Conservation (phyloP, 2,113 vertebrate genomes). For the Craseonycteris thonglongyai region DNA sequence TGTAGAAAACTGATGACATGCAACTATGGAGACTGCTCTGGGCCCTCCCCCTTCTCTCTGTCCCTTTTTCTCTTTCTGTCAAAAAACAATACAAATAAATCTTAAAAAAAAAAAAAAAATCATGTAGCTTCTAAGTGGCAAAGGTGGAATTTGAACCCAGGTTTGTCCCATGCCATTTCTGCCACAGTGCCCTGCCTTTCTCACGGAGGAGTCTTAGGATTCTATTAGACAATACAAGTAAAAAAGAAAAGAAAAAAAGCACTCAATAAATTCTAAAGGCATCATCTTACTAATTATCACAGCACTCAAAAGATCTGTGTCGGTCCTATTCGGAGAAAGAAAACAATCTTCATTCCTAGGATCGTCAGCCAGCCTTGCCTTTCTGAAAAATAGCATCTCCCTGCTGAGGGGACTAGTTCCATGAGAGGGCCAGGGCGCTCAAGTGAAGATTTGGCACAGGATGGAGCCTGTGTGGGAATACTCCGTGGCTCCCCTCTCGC, state of each 20-base stretch:
- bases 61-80: too few species aligned
- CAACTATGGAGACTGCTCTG: too few species aligned
- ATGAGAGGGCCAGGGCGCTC: background rate
- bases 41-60: too few species aligned
- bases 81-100: too few species aligned
- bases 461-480: background rate
- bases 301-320: background rate
- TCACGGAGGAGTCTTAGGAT: background rate
- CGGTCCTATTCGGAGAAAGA: background rate
- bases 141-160: background rate
- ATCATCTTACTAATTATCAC: background rate
- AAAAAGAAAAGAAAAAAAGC: background rate
- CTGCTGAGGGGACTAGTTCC: background rate
- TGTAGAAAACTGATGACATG: too few species aligned
- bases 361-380: background rate
- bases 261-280: background rate
- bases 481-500: background rate
- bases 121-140: background rate
- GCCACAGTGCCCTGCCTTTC: background rate
- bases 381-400: background rate
- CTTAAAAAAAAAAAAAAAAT: background rate
- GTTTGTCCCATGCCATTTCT: background rate
- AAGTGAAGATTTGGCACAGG: background rate
- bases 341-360: background rate
- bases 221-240: background rate